Conservation (phyloP, 2,888 invertebrate species). For the Lycaena phlaeas region DNA sequence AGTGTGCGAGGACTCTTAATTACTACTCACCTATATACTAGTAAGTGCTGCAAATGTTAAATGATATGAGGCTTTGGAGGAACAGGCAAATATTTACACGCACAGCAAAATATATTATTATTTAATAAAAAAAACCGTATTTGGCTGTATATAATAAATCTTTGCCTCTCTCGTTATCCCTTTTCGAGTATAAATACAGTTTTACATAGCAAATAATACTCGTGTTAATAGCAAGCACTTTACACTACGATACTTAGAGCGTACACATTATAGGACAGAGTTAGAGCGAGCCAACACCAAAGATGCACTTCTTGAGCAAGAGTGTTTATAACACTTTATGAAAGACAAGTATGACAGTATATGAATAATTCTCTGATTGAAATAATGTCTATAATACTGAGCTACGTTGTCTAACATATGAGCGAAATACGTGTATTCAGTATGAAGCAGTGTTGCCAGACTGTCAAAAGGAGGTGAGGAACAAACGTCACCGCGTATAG, state of each 20-base stretch:
- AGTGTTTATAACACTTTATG: no score
- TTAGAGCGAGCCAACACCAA: constrained; percentile 9
- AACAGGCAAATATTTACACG: no score
- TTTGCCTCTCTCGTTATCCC: not conserved
- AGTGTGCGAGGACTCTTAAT: constrained; percentile 1
- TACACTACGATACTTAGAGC: not conserved
- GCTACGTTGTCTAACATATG: no score
- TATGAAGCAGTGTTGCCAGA: not conserved
- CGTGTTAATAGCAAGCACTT: constrained; percentile 3
- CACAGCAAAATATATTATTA: no score
- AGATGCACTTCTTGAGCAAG: not conserved
- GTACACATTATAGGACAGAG: not conserved
- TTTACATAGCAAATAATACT: not conserved
- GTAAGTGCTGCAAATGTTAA: not conserved
- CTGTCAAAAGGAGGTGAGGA: not conserved
- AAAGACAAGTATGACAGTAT: no score
- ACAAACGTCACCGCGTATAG: not conserved
- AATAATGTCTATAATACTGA: no score
- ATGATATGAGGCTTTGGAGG: not conserved
- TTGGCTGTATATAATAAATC: not conserved
- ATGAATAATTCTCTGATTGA: no score
- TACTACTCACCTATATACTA: not conserved
- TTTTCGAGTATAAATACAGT: not conserved
- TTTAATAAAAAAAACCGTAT: no score
- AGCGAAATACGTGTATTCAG: no score